Conservation (phyloP, 1,140 invertebrate species). For the Phymorhynchus buccinoides region DNA sequence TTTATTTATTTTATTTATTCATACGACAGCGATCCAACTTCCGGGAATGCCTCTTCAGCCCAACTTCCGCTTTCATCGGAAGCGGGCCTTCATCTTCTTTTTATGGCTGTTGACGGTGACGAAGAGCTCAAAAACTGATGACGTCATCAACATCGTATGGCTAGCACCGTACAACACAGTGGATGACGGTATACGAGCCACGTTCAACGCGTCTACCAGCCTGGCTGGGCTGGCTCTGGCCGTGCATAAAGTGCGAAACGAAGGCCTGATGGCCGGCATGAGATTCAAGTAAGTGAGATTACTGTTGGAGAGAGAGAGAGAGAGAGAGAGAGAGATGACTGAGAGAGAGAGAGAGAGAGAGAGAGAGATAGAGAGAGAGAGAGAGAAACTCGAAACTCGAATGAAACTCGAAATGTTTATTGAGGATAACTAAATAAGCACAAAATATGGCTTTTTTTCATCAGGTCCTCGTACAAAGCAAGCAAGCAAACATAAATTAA, state of each 20-base stretch:
- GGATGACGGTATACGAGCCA: constrained; percentile 22
- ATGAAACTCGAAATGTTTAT: too few relatives aligned
- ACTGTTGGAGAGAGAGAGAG: too few relatives aligned
- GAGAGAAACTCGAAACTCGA: too few relatives aligned
- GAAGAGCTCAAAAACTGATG: background rate
- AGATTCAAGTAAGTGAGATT: constrained; percentile 25
- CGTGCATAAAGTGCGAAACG: background rate
- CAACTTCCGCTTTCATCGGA: background rate
- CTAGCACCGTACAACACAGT: constrained; percentile 4
- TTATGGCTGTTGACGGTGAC: background rate
- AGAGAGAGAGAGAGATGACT: too few relatives aligned
- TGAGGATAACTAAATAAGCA: too few relatives aligned
- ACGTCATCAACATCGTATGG: constrained; percentile 20
- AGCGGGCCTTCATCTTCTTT: background rate
- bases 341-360: too few relatives aligned
- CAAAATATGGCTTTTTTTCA: too few relatives aligned
- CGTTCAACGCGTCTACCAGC: constrained; percentile 21
- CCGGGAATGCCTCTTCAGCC: background rate
- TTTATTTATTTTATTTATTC: too few relatives aligned
- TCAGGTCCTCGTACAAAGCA: too few relatives aligned
- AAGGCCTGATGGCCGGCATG: constrained; percentile 4
- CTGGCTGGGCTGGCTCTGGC: constrained; percentile 17
- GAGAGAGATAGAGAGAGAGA: too few relatives aligned
- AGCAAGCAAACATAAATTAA: too few relatives aligned
- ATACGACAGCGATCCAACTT: too few relatives aligned